These are phyloP conservation scores for Lipophrys pholis DNA, from an alignment of 2,113 vertebrate genomes.

Conservation along the genomic window DNA sequence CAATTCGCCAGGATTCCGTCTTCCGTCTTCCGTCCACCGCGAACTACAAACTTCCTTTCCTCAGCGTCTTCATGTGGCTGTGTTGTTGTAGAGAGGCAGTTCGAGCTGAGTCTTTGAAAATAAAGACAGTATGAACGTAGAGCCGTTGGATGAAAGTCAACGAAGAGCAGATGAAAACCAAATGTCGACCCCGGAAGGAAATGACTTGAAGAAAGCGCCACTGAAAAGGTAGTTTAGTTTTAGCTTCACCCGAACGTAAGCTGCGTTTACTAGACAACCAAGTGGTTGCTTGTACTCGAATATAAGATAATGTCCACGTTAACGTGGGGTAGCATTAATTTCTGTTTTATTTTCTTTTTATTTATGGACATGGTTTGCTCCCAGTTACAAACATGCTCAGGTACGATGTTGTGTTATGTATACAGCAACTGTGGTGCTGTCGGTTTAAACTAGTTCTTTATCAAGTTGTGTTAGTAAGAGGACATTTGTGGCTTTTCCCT, in stretches of 20 bases:
- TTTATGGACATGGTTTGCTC: too few species aligned
- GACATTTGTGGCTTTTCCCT: too few species aligned
- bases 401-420: too few species aligned
- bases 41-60: slow-evolving; percentile 41
- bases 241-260: background rate
- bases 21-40: slow-evolving; percentile 46
- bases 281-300: background rate
- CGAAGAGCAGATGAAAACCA: background rate
- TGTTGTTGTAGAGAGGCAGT: background rate
- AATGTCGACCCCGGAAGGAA: slow-evolving; percentile 39
- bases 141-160: background rate
- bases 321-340: background rate
- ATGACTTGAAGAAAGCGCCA: slow-evolving; percentile 22
- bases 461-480: too few species aligned
- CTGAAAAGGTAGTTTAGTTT: slow-evolving; percentile 51
- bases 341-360: too few species aligned
- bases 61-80: background rate
- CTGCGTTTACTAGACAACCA: background rate
- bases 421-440: too few species aligned
- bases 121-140: slow-evolving; percentile 45
- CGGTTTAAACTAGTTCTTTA: too few species aligned
- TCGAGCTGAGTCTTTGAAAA: background rate
- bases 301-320: background rate
- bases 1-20: background rate
- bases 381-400: too few species aligned